Evolutionary conservation across 2,113 vertebrate species (phyloP), one percentile per base, ranked within the genome.

Genomic region (Pangasianodon gigas): DNA sequence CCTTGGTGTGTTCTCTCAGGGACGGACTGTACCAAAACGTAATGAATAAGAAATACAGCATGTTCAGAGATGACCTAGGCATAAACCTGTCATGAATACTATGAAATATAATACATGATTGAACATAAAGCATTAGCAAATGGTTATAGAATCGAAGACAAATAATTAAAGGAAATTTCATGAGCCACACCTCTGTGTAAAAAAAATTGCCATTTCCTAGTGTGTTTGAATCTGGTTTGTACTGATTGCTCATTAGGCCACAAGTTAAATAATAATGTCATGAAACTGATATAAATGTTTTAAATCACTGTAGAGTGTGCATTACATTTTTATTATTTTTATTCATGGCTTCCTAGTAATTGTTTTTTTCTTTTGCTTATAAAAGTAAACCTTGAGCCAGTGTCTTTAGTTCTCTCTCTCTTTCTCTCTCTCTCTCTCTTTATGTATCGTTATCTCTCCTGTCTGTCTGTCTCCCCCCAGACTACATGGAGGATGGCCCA

Each of bases 401-500:
- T 81, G 1, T 52, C 0, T 48, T 51, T 80, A n/a, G 46, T 26
- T 48, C 74, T 24, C 21, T 79, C 24, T 48, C 41, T 77, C 74
- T 46, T 41, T 26, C 37, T 75, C 41, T 44, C 26, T 80, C 46
- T 81, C 26, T 32, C 29, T 32, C 48, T 52, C 13, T 81, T 26
- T 80, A 9, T 46, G 0, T 32, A 11, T 67, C 75, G 67, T 4
- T 89, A 24, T 75, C 51, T 48, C 92, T 87, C 87, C 48, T 89
- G 84, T 94, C 80, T 90, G 89, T 75, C 94, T 44, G 29, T 82
- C 62, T 92, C 87, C 71, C 71, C 89, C 65, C 93, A 96, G 96
- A 95, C 92, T 87, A 86, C 29, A 3, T 95, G 89, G 94, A 96
- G 79, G 96, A 97, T 2, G 95, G 97, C 0, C 85, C 97, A 0